phyloP scores from a whole-genome alignment of 92 coral and sea anemone species.

The Bergia sp. region DNA sequence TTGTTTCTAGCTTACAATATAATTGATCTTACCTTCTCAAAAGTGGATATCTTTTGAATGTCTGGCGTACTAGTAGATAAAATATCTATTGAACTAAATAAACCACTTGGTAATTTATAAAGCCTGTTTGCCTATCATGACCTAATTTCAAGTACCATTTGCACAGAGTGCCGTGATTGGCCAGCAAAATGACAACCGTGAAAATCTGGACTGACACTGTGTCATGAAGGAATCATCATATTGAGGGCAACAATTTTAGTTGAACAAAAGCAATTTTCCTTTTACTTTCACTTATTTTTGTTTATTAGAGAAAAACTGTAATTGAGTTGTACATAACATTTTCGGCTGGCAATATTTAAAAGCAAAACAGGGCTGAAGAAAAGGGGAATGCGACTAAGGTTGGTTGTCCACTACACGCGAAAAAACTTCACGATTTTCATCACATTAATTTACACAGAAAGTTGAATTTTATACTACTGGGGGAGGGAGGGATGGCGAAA shows the following conservation, averaged over 20 bases:
- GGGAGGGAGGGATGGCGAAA: background rate
- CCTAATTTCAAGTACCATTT: conserved; percentile 44
- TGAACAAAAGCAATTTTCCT: background rate
- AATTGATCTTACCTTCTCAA: conserved; percentile 3
- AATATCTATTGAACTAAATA: background rate
- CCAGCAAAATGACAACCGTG: background rate
- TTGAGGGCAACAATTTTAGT: background rate
- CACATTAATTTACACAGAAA: background rate
- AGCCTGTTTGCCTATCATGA: conserved; percentile 27
- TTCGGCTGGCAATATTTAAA: background rate
- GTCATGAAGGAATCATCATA: background rate
- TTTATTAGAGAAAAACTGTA: background rate
- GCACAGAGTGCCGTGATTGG: conserved; percentile 1
- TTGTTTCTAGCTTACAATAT: background rate
- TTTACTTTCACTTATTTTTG: background rate
- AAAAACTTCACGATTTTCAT: too few species aligned
- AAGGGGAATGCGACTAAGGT: too few species aligned
- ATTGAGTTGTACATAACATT: too few species aligned
- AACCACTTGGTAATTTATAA: conserved; percentile 11
- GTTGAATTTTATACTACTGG: background rate
- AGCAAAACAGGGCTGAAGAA: background rate
- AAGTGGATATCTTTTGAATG: background rate
- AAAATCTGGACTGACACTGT: background rate
- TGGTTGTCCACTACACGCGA: too few species aligned
- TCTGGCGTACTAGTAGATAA: background rate